Base-by-base conservation (phyloP, 2,888 invertebrate genomes). In the Heterodera filipjevi region DNA sequence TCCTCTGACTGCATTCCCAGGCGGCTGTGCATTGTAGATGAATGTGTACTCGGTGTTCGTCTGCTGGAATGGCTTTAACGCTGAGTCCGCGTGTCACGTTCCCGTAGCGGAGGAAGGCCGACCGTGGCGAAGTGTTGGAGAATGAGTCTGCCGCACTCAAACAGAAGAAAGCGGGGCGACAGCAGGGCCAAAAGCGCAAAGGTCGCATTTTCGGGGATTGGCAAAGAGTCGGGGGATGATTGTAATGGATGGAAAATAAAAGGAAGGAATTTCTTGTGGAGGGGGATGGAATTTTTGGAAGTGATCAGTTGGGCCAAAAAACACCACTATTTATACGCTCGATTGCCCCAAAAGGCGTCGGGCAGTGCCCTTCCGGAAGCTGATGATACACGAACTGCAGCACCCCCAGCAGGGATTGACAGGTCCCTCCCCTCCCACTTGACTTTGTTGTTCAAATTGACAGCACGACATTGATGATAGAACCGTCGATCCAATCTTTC, bases 1-100 rank as follows among this genome's bases (percentile, higher is more conserved):
- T 78, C 59, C 19, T 46, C 46, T 35, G 27, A 35, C 27, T 53
- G 70, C 71, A 82, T n/a, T 19, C 77, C 77, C 33, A 66, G 44
- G 44, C 78, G 64, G 78, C 44, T 82, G 82, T 35, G 82, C 71
- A 53, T 80, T 75, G 78, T 77, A 82, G 46, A 33, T 53, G 75
- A 72, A 82, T 6, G 27, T 70, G 76, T 81, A 81, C 49, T 70
- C 70, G 68, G 33, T 68, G 72, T 79, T n/a, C n/a, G 68, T 79
- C 76, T 82, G 32, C 22, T 33, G 64, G 79, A 82, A 81, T 19
- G 75, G 78, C 73, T 66, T 39, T 22, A 66, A 16, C 30, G 35
- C 68, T 10, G 68, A 33, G 68, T 68, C 22, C 33, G n/a, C 12
- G 16, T 44, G 72, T 19, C 8, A 32, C 32, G 33, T 12, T 33